Evolutionary conservation across 2,797 vertebrate species (phyloP).

Genomic region (Cryptoprocta ferox): DNA sequence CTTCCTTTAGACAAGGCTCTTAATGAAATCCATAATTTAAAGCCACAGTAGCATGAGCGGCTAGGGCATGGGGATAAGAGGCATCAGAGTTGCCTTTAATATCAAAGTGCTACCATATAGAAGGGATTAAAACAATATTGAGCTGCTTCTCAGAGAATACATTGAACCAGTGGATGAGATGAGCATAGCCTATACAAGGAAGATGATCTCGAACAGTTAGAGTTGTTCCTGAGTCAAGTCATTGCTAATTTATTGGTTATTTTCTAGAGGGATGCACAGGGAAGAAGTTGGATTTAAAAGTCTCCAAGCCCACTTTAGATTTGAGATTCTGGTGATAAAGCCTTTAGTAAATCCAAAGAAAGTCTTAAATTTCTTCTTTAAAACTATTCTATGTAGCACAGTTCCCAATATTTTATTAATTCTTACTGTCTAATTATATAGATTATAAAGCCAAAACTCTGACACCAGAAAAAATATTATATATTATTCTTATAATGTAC

Average conservation of each 20-base stretch:
- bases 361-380: not conserved
- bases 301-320: not conserved
- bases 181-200: not conserved
- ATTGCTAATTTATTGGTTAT: not conserved
- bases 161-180: not conserved
- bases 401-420: not conserved
- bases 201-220: not conserved
- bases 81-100: not conserved
- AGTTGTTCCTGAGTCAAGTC: not conserved
- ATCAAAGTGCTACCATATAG: not conserved
- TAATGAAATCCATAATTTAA: constrained; percentile 60
- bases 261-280: not conserved
- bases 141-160: not conserved
- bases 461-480: not conserved
- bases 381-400: not conserved
- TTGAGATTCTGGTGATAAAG: not conserved
- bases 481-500: not conserved
- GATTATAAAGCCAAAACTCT: not conserved
- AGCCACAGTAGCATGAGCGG: not conserved
- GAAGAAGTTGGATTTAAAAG: not conserved
- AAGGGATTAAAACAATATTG: not conserved
- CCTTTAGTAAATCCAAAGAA: not conserved
- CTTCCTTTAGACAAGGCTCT: not conserved
- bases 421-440: not conserved
- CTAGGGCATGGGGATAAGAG: not conserved